Conservation (phyloP, 1,140 invertebrate species). For the Danaus melanippus region DNA sequence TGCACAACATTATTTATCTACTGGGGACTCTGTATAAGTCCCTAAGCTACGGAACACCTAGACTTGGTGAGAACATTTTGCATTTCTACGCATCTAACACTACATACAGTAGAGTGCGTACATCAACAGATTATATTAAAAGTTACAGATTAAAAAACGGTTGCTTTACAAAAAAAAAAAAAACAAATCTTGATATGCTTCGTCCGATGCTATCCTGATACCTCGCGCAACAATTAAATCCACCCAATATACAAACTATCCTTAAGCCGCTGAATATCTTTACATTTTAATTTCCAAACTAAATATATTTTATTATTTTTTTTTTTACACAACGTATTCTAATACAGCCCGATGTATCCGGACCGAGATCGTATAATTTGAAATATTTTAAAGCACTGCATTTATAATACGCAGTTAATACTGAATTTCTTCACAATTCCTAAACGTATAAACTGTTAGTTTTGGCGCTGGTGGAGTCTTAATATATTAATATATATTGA, state of each 20-base stretch:
- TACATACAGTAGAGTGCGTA: slow-evolving; percentile 38
- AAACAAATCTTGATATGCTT: slow-evolving; percentile 47
- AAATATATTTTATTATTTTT: slow-evolving; percentile 12
- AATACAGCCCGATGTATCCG: slow-evolving; percentile 17
- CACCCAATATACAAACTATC: neutral
- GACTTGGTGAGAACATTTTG: slow-evolving; percentile 47
- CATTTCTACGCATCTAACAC: slow-evolving; percentile 50
- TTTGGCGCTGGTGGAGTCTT: slow-evolving; percentile 5
- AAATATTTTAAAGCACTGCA: slow-evolving; percentile 33
- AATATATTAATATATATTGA: too few species aligned
- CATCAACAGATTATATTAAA: slow-evolving; percentile 37
- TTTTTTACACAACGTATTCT: too few species aligned
- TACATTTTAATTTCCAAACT: slow-evolving; percentile 34
- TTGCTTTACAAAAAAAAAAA: slow-evolving; percentile 14
- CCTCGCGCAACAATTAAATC: slow-evolving; percentile 21
- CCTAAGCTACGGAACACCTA: slow-evolving; percentile 60
- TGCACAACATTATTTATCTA: too few species aligned
- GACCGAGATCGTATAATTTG: slow-evolving; percentile 22
- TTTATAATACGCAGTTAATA: slow-evolving; percentile 33
- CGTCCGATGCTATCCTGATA: slow-evolving; percentile 18
- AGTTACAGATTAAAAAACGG: too few species aligned
- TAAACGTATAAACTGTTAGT: neutral
- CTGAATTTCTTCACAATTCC: slow-evolving; percentile 21
- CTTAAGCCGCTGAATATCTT: slow-evolving; percentile 48
- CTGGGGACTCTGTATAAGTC: slow-evolving; percentile 5